Evolutionary conservation across 2,113 vertebrate species (phyloP).

Genomic region (Pipra filicauda): DNA sequence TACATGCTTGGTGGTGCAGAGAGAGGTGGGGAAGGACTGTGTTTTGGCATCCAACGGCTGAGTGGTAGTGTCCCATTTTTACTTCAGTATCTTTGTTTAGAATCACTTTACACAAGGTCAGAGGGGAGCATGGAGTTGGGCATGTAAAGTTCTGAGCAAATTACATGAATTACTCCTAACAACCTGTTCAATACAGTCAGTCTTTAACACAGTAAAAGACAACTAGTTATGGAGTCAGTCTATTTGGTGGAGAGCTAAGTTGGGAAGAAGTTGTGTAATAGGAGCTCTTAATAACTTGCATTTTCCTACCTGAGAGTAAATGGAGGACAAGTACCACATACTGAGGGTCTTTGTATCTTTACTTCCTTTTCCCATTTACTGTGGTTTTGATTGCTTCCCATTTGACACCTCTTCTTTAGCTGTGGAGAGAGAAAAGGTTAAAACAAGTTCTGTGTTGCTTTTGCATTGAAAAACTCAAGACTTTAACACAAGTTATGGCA

Average conservation of each 20-base stretch:
- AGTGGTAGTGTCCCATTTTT: neutral
- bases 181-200: no score
- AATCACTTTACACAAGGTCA: neutral
- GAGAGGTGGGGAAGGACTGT: neutral
- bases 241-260: neutral
- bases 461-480: neutral
- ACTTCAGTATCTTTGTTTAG: neutral
- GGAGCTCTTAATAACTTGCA: neutral
- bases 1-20: accelerated
- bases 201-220: neutral
- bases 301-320: neutral
- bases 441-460: neutral
- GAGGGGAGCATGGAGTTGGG: neutral
- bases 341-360: neutral
- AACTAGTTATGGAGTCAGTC: neutral
- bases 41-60: neutral
- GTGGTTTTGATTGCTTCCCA: neutral
- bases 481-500: accelerated
- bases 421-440: neutral
- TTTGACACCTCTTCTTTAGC: neutral
- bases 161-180: neutral
- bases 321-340: neutral
- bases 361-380: neutral
- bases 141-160: neutral
- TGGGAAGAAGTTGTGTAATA: neutral